Percentiles rank a stretch among this genome's conserved stretches.
Conservation (phyloP, 2,888 invertebrate species). For the Heliconius cydno region DNA sequence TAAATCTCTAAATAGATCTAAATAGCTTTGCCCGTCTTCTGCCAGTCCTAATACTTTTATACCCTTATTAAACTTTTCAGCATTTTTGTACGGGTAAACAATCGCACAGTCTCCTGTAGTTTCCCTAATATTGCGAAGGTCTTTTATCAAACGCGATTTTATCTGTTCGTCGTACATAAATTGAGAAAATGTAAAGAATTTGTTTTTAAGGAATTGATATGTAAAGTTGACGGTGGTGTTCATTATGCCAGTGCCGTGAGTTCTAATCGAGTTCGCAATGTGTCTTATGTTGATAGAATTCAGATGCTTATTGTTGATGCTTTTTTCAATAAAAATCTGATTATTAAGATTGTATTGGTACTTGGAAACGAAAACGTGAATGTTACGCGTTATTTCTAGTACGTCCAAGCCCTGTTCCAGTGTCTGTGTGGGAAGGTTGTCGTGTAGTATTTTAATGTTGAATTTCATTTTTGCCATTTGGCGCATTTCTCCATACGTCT, state of each 20-base stretch:
- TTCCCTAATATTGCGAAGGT: constrained; percentile 92
- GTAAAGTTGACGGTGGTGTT: constrained; percentile 96
- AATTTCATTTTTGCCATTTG: constrained; percentile 94
- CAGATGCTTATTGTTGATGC: constrained; percentile 95
- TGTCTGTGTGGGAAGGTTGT: constrained; percentile 97
- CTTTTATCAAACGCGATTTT: constrained; percentile 95
- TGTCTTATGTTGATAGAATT: constrained; percentile 98
- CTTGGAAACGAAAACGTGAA: constrained; percentile 95
- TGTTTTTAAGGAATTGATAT: constrained; percentile 96
- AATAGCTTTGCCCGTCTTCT: constrained; percentile 91
- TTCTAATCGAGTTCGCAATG: constrained; percentile 97
- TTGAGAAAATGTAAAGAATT: constrained; percentile 97
- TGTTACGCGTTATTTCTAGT: constrained; percentile 97
- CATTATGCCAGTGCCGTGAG: constrained; percentile 98
- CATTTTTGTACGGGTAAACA: constrained; percentile 93
- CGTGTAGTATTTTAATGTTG: constrained; percentile 91
- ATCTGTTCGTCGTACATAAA: constrained; percentile 99
- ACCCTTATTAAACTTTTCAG: constrained; percentile 96
- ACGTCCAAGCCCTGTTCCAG: constrained; percentile 98
- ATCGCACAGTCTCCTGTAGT: constrained; percentile 85
- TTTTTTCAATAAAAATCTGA: constrained; percentile 96
- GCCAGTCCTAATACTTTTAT: constrained; percentile 94
- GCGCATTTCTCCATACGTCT: constrained; percentile 98
- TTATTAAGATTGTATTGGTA: constrained; percentile 98
- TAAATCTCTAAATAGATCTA: constrained; percentile 96